phyloP scores from a whole-genome alignment of 1,140 invertebrate species.

The Drosophila obscura region DNA sequence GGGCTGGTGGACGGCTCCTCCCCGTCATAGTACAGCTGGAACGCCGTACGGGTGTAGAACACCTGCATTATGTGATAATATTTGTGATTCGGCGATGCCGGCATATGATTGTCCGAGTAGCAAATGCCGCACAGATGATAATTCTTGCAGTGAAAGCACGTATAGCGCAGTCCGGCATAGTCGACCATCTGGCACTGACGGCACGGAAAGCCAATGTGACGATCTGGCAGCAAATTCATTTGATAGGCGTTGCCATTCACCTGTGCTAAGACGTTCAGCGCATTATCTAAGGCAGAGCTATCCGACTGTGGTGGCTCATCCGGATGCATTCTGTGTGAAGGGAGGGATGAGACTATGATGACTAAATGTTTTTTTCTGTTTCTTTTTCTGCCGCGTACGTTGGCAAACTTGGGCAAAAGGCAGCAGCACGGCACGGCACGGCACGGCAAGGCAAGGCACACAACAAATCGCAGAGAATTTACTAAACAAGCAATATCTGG shows the following conservation, averaged over 20 bases:
- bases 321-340: neutral
- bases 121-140: slow-evolving; percentile 53
- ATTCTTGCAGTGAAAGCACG: slow-evolving; percentile 36
- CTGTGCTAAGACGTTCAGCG: no score
- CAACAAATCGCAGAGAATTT: neutral
- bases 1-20: slow-evolving; percentile 21
- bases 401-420: no score
- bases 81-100: slow-evolving; percentile 14
- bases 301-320: neutral
- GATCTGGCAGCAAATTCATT: slow-evolving; percentile 10
- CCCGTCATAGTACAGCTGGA: slow-evolving; percentile 36
- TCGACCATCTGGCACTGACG: slow-evolving; percentile 8
- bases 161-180: slow-evolving; percentile 48
- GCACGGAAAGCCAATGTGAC: slow-evolving; percentile 44
- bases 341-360: no score
- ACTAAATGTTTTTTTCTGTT: no score
- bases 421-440: no score
- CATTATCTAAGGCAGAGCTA: neutral
- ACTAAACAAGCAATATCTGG: no score
- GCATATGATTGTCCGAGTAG: slow-evolving; percentile 15
- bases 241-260: no score
- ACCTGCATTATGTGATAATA: slow-evolving; percentile 51
- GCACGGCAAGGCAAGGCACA: no score
- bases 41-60: slow-evolving; percentile 36
- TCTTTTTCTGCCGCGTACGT: no score